Percentiles rank a stretch among this genome's conserved stretches.
phyloP scores from a whole-genome alignment of 2,797 vertebrate genomes.

The Hoplostethus mediterraneus region DNA sequence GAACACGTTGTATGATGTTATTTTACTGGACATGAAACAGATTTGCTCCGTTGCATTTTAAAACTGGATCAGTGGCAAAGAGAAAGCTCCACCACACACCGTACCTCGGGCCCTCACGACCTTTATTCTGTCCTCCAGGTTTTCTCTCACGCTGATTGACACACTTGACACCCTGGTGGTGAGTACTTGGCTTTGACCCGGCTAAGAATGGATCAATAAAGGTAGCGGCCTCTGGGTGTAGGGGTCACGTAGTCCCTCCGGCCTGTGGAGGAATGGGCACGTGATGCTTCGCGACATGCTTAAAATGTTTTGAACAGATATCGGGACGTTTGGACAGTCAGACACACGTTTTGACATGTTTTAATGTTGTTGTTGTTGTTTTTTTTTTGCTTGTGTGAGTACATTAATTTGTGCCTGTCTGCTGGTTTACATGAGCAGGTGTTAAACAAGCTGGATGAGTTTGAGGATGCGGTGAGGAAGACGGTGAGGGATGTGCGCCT shows the following conservation, averaged over 20 bases:
- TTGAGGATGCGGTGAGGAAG: slow-evolving; percentile 87
- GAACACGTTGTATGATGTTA: neutral
- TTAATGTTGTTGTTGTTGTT: neutral
- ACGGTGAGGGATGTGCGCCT: slow-evolving; percentile 82
- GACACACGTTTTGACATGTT: neutral
- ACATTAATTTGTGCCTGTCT: neutral
- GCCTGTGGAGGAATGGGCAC: neutral
- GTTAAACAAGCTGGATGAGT: slow-evolving; percentile 88
- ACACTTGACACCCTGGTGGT: slow-evolving; percentile 89
- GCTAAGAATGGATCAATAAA: neutral
- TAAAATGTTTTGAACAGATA: neutral
- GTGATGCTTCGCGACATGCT: neutral
- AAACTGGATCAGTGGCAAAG: slow-evolving; percentile 10
- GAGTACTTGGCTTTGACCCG: slow-evolving; percentile 56
- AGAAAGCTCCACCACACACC: neutral
- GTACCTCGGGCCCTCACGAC: slow-evolving; percentile 9
- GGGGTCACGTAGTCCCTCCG: neutral
- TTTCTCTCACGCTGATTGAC: slow-evolving; percentile 89
- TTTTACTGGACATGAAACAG: slow-evolving; percentile 18
- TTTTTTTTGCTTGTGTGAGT: slow-evolving; percentile 3
- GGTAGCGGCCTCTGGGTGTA: neutral
- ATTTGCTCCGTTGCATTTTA: slow-evolving; percentile 23
- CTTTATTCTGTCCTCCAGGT: slow-evolving; percentile 67
- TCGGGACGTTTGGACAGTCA: neutral
- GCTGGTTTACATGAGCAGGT: slow-evolving; percentile 71